phyloP scores from a whole-genome alignment of 2,888 invertebrate genomes.

The Volucella inflata region DNA sequence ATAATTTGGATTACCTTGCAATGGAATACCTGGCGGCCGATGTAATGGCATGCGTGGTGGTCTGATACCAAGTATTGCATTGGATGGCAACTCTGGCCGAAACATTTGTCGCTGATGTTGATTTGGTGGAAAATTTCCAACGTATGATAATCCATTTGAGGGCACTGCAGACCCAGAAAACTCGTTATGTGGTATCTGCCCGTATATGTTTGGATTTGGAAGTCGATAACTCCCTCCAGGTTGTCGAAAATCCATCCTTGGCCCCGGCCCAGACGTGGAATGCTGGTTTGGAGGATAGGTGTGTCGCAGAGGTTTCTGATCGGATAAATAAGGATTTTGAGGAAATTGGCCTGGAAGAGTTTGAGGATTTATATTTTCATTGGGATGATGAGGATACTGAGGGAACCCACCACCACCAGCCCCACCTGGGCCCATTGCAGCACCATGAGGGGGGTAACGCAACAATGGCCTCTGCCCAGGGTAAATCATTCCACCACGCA shows the following conservation, averaged over 20 bases:
- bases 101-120: constrained; percentile 77
- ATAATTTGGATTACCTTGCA: constrained; percentile 76
- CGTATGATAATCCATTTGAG: constrained; percentile 72
- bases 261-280: constrained; percentile 78
- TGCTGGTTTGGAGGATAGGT: constrained; percentile 78
- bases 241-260: constrained; percentile 76
- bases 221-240: constrained; percentile 76
- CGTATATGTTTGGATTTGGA: constrained; percentile 77
- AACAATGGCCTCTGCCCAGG: constrained; percentile 78
- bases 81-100: constrained; percentile 77
- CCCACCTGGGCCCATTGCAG: constrained; percentile 70
- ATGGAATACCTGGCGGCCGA: constrained; percentile 83
- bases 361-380: constrained; percentile 77
- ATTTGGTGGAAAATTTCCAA: constrained; percentile 76
- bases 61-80: constrained; percentile 77
- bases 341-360: constrained; percentile 82
- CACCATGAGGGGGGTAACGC: constrained; percentile 80
- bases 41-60: constrained; percentile 85
- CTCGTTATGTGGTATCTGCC: constrained; percentile 77
- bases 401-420: constrained; percentile 73
- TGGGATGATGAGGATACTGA: constrained; percentile 73
- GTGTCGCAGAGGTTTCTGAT: constrained; percentile 77
- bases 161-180: constrained; percentile 75
- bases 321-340: constrained; percentile 64
- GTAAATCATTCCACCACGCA: constrained; percentile 78